phyloP scores from a whole-genome alignment of 2,797 vertebrate genomes.

The Chiroxiphia lanceolata region DNA sequence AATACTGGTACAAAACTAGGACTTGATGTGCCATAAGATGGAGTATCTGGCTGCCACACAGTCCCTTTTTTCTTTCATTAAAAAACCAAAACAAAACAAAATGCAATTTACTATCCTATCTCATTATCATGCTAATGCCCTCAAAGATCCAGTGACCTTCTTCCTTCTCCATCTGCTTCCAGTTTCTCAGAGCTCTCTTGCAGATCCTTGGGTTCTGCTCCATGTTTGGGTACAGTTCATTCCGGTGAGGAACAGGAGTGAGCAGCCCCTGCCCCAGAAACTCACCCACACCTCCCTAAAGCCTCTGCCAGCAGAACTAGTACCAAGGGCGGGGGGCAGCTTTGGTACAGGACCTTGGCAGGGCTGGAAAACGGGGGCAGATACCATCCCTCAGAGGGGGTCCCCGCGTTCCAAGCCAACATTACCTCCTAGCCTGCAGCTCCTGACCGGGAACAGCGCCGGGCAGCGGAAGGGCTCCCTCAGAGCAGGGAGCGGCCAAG shows the following conservation, averaged over 20 bases:
- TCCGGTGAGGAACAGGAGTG: background rate
- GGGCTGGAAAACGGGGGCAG: background rate
- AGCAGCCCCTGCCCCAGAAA: background rate
- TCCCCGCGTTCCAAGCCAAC: background rate
- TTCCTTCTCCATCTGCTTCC: slow-evolving; percentile 24
- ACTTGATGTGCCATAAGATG: background rate
- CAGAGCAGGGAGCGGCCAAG: background rate
- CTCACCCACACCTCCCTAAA: background rate
- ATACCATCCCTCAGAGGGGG: background rate
- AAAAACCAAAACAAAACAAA: background rate
- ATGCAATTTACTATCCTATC: background rate
- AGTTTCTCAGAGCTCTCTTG: background rate
- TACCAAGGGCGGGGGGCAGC: background rate
- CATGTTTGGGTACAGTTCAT: background rate
- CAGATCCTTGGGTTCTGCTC: slow-evolving; percentile 16
- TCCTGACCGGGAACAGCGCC: fast-evolving
- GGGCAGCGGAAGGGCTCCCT: background rate
- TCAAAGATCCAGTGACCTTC: background rate
- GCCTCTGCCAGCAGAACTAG: background rate
- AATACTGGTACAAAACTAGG: background rate
- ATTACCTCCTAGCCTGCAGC: background rate
- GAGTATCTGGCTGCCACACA: background rate
- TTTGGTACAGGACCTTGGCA: background rate
- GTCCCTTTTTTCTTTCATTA: background rate
- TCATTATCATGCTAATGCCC: background rate